A percentile compares a stretch with the other conserved stretches of the same genome.
phyloP scores from a whole-genome alignment of 2,113 vertebrate species.

The Pterocles orientalis region DNA sequence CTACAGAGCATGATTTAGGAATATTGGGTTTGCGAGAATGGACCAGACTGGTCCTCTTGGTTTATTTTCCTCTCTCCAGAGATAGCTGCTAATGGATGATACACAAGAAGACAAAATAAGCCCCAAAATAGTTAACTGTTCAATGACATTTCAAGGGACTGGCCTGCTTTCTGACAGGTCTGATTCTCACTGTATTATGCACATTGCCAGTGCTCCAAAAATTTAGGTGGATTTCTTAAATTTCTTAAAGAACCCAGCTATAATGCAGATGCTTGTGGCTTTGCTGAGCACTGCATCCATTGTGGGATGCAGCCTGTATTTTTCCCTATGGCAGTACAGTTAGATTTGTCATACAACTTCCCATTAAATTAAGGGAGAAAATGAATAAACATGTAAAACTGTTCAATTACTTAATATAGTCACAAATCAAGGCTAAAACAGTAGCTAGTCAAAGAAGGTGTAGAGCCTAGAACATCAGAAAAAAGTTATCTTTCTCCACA shows the following conservation, averaged over 20 bases:
- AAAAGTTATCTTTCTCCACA: background rate
- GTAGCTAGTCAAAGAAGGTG: background rate
- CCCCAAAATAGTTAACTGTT: background rate
- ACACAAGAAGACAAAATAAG: background rate
- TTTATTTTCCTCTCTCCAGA: background rate
- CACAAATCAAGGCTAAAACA: background rate
- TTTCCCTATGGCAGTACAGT: background rate
- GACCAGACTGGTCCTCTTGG: background rate
- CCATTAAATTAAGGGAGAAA: slow-evolving; percentile 7
- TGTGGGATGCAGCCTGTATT: background rate
- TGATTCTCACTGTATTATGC: background rate
- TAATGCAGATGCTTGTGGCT: background rate
- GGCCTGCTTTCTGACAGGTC: background rate
- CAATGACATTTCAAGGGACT: background rate
- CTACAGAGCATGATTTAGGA: slow-evolving; percentile 50
- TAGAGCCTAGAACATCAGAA: background rate
- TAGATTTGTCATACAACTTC: background rate
- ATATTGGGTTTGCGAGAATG: slow-evolving; percentile 46
- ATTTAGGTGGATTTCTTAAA: background rate
- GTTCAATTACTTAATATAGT: background rate
- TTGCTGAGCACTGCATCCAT: background rate
- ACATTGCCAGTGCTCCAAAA: background rate
- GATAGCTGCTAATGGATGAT: background rate
- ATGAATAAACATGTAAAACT: slow-evolving; percentile 18
- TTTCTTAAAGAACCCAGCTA: background rate